A percentile compares a stretch with the other conserved stretches of the same genome.
phyloP scores from a whole-genome alignment of 2,797 vertebrate species.

The Sebastes hopkinsi region DNA sequence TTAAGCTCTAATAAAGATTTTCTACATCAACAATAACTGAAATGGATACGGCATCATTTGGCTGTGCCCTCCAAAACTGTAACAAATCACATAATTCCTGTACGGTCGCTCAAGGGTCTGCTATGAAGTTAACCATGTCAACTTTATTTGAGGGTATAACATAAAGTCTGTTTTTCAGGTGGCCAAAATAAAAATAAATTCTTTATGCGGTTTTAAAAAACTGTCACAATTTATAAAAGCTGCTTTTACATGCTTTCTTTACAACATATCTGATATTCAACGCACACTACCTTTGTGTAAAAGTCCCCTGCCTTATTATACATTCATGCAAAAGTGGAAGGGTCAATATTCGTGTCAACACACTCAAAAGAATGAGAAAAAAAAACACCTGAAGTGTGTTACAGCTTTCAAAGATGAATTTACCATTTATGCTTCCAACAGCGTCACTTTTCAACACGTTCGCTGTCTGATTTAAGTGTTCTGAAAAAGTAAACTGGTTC shows the following conservation, averaged over 20 bases:
- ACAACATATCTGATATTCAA: not conserved
- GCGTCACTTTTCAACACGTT: constrained; percentile 52
- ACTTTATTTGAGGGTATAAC: not conserved
- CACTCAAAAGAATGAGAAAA: constrained; percentile 31
- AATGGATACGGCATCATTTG: not conserved
- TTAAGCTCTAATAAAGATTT: not conserved
- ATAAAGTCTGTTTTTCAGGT: not conserved
- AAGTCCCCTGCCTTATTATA: not conserved
- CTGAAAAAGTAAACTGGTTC: constrained; percentile 22
- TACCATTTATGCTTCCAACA: constrained; percentile 25
- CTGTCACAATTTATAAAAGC: not conserved
- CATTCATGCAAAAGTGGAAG: constrained; percentile 14
- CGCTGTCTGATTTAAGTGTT: constrained; percentile 38
- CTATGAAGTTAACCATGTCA: not conserved
- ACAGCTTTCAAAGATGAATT: constrained; percentile 35
- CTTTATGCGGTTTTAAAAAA: not conserved
- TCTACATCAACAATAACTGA: not conserved
- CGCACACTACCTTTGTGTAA: not conserved
- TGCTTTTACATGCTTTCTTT: not conserved
- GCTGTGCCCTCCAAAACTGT: not conserved
- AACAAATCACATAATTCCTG: not conserved
- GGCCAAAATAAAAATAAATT: not conserved
- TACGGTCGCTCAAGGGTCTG: not conserved
- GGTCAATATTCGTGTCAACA: constrained; percentile 7
- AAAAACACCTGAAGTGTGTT: constrained; percentile 27